Conservation (phyloP, 37 sponge, comb jelly and placozoan species). For the Hormiphora californensis region DNA sequence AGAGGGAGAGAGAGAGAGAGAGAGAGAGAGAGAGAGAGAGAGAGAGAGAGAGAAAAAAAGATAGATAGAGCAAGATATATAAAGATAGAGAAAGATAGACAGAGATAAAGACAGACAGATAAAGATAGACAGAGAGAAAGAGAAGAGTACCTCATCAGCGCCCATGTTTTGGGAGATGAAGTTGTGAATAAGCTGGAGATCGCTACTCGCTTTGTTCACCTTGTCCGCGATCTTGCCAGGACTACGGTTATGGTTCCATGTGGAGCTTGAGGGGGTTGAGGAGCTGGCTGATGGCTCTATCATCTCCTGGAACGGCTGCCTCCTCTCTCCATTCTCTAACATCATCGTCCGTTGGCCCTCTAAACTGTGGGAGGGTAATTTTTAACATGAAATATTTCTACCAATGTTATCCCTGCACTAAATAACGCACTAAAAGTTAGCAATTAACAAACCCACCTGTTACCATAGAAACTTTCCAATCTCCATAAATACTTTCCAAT, state of each 20-base stretch:
- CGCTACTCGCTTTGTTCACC: neutral
- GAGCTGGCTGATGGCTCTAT: too few relatives aligned
- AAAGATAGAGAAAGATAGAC: too few relatives aligned
- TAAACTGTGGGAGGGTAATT: neutral
- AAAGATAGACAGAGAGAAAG: too few relatives aligned
- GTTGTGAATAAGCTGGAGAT: slow-evolving; percentile 11
- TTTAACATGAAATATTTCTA: neutral
- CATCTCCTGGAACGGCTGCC: slow-evolving; percentile 4
- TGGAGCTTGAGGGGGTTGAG: too few relatives aligned
- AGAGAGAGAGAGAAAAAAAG: too few relatives aligned
- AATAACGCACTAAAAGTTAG: too few relatives aligned
- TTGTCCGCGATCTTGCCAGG: neutral
- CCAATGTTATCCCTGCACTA: neutral
- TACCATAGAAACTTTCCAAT: neutral
- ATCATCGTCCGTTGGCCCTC: neutral
- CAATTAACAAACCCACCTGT: neutral
- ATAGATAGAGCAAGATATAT: too few relatives aligned
- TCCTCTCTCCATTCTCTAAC: slow-evolving; percentile 18
- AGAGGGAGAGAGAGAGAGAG: too few relatives aligned
- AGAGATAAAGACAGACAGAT: too few relatives aligned
- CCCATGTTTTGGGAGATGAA: slow-evolving; percentile 17
- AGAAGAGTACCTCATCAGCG: too few relatives aligned
- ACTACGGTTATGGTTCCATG: too few relatives aligned
- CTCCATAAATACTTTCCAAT: slow-evolving; percentile 44
- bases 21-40: too few relatives aligned